Evolutionary conservation across 2,888 invertebrate genomes (phyloP), one percentile per base, ranked within the genome.

Genomic region (Rhagium mordax): DNA sequence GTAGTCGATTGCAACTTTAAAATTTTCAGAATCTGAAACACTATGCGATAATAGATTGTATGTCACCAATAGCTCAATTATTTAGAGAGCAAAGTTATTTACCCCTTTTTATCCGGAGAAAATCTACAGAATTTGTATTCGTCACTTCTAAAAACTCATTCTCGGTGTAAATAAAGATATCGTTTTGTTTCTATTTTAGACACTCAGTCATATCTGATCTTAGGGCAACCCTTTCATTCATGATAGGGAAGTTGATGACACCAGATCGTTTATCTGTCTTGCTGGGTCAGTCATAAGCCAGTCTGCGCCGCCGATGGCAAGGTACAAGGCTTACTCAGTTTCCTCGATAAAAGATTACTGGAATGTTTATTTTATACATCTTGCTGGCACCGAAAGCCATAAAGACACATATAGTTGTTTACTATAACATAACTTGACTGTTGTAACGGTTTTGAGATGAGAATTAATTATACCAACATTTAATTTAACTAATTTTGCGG

Each of bases 331-430:
- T 57, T 57, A 57, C 27, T 27, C 24, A 57, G 27, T 27, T 27
- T 57, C 27, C 27, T 24, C 27, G 55, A 24, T 57, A 27, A 57
- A 57, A 57, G 55, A 57, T 57, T 27, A 41, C 55, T 27, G 55
- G 7, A n/a, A 27, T 57, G 55, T 57, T 57, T 27, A 57, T 16
- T 15, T 24, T 15, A 13, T 57, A 24, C 27, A 57, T 4, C 27
- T 27, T 27, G 15, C 55, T 24, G 55, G 55, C 27, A 57, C 53
- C 20, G 53, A 53, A 57, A 24, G n/a, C 15, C 55, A 41, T 41
- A 41, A 27, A 57, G 55, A 57, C 55, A 57, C 27, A 57, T 27
- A 27, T 15, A 7, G 55, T 27, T 57, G 55, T 57, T 57, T 57
- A 57, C 27, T 41, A 41, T 33, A 33, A n/a, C n/a, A n/a, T n/a